Evolutionary conservation across 2,888 invertebrate species (phyloP).

Genomic region (Stictocephala bisonia): DNA sequence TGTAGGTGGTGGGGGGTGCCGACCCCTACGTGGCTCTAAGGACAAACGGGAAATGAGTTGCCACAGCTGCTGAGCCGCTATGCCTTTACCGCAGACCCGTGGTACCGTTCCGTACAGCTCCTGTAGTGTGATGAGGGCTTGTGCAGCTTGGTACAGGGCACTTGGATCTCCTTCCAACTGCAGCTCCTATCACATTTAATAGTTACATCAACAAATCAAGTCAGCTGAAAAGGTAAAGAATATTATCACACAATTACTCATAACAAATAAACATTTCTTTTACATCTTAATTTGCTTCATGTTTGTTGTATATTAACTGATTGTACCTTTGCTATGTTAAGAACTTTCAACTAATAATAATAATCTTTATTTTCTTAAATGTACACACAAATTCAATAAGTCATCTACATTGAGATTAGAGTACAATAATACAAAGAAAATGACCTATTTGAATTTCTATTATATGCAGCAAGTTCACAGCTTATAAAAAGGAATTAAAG

Average conservation of each 20-base stretch:
- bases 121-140: slow-evolving; percentile 87
- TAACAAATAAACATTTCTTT: background rate
- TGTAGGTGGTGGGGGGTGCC: slow-evolving; percentile 60
- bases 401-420: too few species aligned
- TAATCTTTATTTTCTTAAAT: too few species aligned
- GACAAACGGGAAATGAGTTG: slow-evolving; percentile 83
- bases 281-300: too few species aligned
- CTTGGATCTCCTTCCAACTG: slow-evolving; percentile 91
- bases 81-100: slow-evolving; percentile 89
- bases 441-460: too few species aligned
- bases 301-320: too few species aligned
- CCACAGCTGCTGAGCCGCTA: slow-evolving; percentile 88
- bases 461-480: too few species aligned
- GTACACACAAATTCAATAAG: too few species aligned
- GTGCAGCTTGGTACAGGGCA: slow-evolving; percentile 86
- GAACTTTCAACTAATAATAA: too few species aligned
- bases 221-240: background rate
- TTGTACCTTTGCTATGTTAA: too few species aligned
- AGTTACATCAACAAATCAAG: background rate
- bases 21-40: slow-evolving; percentile 66
- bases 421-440: too few species aligned
- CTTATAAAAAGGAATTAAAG: too few species aligned
- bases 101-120: slow-evolving; percentile 90
- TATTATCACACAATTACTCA: background rate
- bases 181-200: slow-evolving; percentile 75